A percentile compares a stretch with the other conserved stretches of the same genome.
These are phyloP conservation scores for Coelinius sp. DNA, from an alignment of 2,888 invertebrate species.

Conservation along the genomic window DNA sequence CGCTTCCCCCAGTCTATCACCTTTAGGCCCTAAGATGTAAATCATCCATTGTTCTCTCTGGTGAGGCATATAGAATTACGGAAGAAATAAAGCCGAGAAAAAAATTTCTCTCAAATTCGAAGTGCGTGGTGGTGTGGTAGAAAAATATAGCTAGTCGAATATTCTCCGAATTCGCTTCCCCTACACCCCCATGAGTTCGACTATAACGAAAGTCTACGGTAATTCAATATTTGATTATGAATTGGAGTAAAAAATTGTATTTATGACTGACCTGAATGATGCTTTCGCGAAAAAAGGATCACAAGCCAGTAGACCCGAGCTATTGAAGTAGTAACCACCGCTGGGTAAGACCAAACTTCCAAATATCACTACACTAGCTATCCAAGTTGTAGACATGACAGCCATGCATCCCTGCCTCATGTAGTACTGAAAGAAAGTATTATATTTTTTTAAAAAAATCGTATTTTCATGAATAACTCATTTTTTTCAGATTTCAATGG, in stretches of 20 bases:
- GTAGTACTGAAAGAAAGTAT: conserved; percentile 65
- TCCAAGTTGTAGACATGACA: conserved; percentile 88
- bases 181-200: no score
- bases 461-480: background rate
- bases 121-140: no score
- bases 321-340: conserved; percentile 91
- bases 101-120: no score
- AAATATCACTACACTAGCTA: conserved; percentile 86
- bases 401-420: conserved; percentile 86
- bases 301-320: conserved; percentile 87
- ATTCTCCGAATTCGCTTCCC: no score
- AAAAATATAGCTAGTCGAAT: no score
- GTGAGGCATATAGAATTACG: no score
- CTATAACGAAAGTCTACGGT: no score
- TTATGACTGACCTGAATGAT: conserved; percentile 73
- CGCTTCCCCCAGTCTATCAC: no score
- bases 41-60: no score
- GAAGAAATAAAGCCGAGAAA: no score
- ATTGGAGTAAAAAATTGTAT: background rate
- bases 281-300: conserved; percentile 89
- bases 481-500: background rate
- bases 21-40: no score
- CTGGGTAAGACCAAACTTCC: conserved; percentile 86
- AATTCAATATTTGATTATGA: no score
- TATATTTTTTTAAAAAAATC: background rate